Percentiles rank a stretch among this genome's conserved stretches.
Evolutionary conservation across 2,888 invertebrate genomes (phyloP).

Genomic region (Synergus itoensis): DNA sequence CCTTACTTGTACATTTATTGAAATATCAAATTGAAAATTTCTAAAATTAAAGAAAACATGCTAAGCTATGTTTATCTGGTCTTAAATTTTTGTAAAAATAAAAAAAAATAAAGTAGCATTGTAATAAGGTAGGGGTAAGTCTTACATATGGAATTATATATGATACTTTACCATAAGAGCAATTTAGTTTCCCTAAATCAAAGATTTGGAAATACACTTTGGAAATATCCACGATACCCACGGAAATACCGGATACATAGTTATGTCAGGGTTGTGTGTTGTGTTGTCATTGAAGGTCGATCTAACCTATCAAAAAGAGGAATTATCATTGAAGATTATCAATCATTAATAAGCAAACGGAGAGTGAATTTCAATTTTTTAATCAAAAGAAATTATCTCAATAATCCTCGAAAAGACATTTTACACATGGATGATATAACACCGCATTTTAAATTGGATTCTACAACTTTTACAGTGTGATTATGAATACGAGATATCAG

Average conservation of each 20-base stretch:
- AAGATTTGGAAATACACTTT: background rate
- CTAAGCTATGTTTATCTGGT: too few species aligned
- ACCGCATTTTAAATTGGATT: background rate
- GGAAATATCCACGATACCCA: too few species aligned
- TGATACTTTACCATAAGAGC: too few species aligned
- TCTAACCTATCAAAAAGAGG: constrained; percentile 14
- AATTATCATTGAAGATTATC: background rate
- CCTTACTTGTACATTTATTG: too few species aligned
- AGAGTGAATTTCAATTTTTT: background rate
- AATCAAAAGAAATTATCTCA: background rate
- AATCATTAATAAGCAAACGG: too few species aligned
- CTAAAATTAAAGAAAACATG: too few species aligned
- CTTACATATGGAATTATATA: too few species aligned
- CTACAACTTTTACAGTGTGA: background rate
- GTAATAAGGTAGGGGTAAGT: too few species aligned
- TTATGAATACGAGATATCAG: background rate
- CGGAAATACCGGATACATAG: background rate
- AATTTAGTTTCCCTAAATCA: too few species aligned
- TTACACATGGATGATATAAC: background rate
- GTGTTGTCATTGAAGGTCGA: constrained; percentile 1
- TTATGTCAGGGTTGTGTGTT: background rate
- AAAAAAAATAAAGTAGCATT: too few species aligned
- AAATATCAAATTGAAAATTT: too few species aligned
- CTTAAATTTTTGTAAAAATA: too few species aligned
- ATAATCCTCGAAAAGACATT: background rate